Conservation (phyloP, 2,113 vertebrate genomes). For the Hemiprocne comata region DNA sequence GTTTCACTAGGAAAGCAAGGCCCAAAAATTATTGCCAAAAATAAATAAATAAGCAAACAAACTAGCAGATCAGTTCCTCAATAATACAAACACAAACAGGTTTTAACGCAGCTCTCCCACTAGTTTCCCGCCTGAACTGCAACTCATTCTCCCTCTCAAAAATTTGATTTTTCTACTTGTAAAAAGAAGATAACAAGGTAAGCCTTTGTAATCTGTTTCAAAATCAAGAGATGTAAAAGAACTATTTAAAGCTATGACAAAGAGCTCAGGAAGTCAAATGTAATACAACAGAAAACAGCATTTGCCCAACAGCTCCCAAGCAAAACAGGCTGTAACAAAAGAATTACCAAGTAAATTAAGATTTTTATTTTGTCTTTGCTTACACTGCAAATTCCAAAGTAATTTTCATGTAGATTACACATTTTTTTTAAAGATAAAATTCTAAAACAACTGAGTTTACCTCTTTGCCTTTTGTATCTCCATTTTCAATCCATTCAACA, state of each 20-base stretch:
- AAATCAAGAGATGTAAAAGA: neutral
- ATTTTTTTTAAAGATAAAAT: neutral
- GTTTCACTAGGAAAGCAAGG: neutral
- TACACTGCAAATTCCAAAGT: neutral
- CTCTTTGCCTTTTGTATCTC: conserved; percentile 96
- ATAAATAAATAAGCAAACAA: neutral
- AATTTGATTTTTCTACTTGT: neutral
- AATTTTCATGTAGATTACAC: neutral
- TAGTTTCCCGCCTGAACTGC: neutral
- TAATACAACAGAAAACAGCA: neutral
- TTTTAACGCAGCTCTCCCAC: neutral
- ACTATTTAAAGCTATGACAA: neutral
- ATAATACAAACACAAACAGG: neutral
- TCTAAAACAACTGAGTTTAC: conserved; percentile 60
- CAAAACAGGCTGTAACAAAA: neutral
- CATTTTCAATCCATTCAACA: conserved; percentile 96
- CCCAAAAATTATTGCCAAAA: neutral
- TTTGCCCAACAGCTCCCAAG: neutral
- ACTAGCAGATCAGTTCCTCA: neutral
- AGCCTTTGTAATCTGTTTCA: neutral
- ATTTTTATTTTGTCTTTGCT: neutral
- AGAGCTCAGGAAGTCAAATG: neutral
- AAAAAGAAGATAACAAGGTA: neutral
- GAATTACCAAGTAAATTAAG: neutral
- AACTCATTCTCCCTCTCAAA: neutral